Percentiles rank a stretch among this genome's conserved stretches.
Evolutionary conservation across 2,113 vertebrate genomes (phyloP).

Genomic region (Australoheros scitulus): DNA sequence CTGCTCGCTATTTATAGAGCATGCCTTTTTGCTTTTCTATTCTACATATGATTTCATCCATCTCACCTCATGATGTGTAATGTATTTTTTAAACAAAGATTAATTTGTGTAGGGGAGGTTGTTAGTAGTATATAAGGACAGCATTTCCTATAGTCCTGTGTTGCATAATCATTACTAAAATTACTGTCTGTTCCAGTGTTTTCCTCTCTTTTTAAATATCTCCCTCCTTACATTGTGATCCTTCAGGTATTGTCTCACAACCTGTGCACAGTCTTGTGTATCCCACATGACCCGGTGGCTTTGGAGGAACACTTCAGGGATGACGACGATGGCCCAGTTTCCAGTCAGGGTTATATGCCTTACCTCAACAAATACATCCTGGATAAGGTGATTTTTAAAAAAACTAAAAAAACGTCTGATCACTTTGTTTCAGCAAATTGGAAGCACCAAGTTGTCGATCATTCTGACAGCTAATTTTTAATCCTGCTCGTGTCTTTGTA

Average conservation of each 20-base stretch:
- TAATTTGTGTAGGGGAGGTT: neutral
- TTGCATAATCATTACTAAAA: accelerated
- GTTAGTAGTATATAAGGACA: neutral
- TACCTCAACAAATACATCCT: slow-evolving; percentile 87
- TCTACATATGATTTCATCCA: neutral
- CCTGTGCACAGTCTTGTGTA: slow-evolving; percentile 91
- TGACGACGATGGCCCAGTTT: slow-evolving; percentile 92
- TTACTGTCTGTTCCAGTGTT: neutral
- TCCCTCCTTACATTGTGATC: neutral
- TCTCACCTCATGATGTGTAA: neutral
- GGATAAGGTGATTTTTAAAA: slow-evolving; percentile 76
- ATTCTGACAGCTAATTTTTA: neutral
- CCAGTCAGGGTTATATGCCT: slow-evolving; percentile 98
- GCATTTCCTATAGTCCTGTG: neutral
- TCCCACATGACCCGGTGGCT: slow-evolving; percentile 93
- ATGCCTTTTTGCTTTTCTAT: neutral
- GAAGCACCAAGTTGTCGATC: neutral
- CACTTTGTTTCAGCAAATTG: neutral
- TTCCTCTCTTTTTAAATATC: neutral
- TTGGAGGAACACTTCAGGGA: slow-evolving; percentile 96
- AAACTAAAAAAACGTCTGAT: neutral
- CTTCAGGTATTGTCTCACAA: slow-evolving; percentile 94
- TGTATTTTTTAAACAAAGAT: neutral
- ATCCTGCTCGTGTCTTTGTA: slow-evolving; percentile 53
- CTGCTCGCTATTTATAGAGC: neutral